Conservation (phyloP, 2,797 vertebrate genomes). For the Emys orbicularis region DNA sequence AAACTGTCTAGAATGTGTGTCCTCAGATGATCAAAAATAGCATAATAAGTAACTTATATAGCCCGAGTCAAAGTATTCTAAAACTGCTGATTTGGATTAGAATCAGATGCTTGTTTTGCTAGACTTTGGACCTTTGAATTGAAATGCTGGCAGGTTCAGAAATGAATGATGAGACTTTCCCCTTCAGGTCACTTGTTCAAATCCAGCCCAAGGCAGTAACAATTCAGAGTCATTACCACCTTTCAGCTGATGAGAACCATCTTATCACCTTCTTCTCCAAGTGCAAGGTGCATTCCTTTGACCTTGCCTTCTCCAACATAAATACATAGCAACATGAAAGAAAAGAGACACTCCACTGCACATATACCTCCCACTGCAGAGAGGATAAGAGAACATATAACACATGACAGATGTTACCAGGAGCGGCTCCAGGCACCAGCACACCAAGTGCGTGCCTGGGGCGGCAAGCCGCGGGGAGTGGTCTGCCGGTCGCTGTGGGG, state of each 20-base stretch:
- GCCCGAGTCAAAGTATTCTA: background rate
- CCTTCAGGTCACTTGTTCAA: background rate
- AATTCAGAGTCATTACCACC: conserved; percentile 4
- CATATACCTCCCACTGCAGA: background rate
- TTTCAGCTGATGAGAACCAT: background rate
- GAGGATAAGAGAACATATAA: background rate
- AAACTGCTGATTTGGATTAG: fast-evolving
- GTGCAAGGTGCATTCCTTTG: background rate
- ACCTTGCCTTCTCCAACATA: background rate
- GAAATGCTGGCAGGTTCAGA: background rate
- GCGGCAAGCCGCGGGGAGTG: too few relatives aligned
- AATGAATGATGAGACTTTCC: fast-evolving
- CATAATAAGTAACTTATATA: background rate
- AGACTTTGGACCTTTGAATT: background rate
- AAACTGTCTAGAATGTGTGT: background rate
- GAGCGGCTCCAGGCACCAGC: too few relatives aligned
- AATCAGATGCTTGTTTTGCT: background rate
- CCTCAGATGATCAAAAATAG: background rate
- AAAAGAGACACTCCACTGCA: background rate
- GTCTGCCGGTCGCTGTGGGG: too few relatives aligned
- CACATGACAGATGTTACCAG: background rate
- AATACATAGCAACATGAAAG: background rate
- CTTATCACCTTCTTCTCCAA: background rate
- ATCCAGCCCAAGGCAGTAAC: background rate
- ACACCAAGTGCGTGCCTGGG: too few relatives aligned